Base-by-base conservation (phyloP, 1,140 invertebrate species). In the Penaeus chinensis region DNA sequence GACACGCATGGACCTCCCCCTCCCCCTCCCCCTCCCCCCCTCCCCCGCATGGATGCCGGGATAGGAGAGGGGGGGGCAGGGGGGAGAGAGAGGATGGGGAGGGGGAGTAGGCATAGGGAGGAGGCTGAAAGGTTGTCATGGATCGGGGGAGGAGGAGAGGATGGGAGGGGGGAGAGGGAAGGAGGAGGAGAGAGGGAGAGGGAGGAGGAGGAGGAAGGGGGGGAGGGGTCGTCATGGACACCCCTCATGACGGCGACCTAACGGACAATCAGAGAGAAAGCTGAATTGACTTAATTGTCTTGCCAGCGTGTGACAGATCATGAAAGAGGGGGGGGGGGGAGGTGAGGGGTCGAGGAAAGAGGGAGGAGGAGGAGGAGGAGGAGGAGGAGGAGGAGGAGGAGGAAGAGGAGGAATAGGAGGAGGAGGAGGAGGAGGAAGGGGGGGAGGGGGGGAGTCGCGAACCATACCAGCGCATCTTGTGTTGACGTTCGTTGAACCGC, bases 301-400 rank as follows among this genome's bases (percentile, higher is more conserved):
- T 54, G 54, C 54, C 54, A 54, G 54, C 54, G 54, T 54, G 54
- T 54, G 54, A 54, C 54, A 54, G 54, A 13, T 54, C 54, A 54
- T 54, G 54, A 54, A 16, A 16, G 54, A 8, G 54, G 54, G 54
- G 11, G 54, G 11, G 79, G 4, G 47, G 22, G 76, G 24, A 2
- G 22, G 8, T 10, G 22, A 11, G 42, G 60, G 13, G 16, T 18
- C 79, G 47, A 42, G 37, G 37, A 42, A 42, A 8, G 37, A 42
- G 37, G 37, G 37, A 7, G 69, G 65, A 84, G 82, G 74, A 63
- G 74, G 82, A 84, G 82, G 71, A 32, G 65, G 80, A 24, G 62
- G 20, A 62, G 32, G 78, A 47, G 78, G 22, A n/a, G 37, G 37
- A 7, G 69, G 65, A 84, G 82, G 74, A 63, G 74, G 82, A 84